phyloP scores from a whole-genome alignment of 2,888 invertebrate genomes.

The Pseudolycoriella hygida region DNA sequence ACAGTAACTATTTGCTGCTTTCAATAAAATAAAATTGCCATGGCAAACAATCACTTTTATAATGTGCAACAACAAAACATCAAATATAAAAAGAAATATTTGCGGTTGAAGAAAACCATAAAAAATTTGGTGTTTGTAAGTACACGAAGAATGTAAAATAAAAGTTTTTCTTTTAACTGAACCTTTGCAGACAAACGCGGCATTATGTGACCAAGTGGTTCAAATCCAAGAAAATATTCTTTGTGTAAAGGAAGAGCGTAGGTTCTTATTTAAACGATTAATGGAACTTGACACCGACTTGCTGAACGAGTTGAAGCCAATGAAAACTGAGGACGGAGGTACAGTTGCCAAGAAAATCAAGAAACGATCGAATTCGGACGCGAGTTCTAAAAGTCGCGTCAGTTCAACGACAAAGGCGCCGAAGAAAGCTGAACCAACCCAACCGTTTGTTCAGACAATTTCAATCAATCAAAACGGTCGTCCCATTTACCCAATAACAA shows the following conservation, averaged over 20 bases:
- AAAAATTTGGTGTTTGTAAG: conserved; percentile 50
- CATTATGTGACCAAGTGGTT: conserved; percentile 75
- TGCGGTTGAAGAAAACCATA: conserved; percentile 40
- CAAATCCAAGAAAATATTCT: conserved; percentile 66
- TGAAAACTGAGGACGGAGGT: conserved; percentile 3
- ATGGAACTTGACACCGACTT: conserved; percentile 42
- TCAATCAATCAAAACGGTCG: conserved; percentile 45
- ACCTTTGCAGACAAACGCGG: conserved; percentile 36
- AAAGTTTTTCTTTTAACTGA: conserved; percentile 4
- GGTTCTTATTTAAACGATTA: conserved; percentile 60
- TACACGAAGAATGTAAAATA: conserved; percentile 11
- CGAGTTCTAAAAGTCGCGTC: conserved; percentile 3
- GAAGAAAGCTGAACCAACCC: neutral
- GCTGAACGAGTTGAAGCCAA: conserved; percentile 1
- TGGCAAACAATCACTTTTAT: neutral
- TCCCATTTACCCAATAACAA: conserved; percentile 52
- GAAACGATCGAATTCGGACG: conserved; percentile 16
- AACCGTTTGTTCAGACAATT: neutral
- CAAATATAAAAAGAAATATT: conserved; percentile 44
- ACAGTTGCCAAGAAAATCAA: conserved; percentile 10
- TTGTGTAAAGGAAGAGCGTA: conserved; percentile 65
- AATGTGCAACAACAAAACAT: conserved; percentile 3
- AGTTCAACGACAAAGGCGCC: conserved; percentile 5
- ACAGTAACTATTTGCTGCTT: too few relatives aligned
- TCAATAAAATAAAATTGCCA: too few relatives aligned